A percentile compares a stretch with the other conserved stretches of the same genome.
Conservation (phyloP, 2,113 vertebrate species). For the Miniopterus natalensis region DNA sequence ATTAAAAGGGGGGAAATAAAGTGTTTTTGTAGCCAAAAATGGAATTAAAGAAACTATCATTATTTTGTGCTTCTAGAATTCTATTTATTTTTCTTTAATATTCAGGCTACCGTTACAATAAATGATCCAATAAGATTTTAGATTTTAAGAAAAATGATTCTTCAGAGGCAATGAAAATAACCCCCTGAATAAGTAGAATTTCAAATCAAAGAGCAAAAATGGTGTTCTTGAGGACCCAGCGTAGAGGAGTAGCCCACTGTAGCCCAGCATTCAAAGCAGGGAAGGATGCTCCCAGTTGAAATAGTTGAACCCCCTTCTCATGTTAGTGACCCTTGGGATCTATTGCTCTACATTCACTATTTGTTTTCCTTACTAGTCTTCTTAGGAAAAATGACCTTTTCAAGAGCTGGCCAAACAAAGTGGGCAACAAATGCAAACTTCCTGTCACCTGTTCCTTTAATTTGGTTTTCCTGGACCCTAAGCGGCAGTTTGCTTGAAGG, state of each 20-base stretch:
- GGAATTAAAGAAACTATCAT: not conserved
- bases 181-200: not conserved
- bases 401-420: not conserved
- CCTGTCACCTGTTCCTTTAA: not conserved
- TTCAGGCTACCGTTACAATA: not conserved
- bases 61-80: slow-evolving; percentile 47
- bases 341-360: not conserved
- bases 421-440: not conserved
- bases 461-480: not conserved
- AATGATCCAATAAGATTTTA: not conserved
- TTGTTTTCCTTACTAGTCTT: not conserved
- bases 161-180: not conserved
- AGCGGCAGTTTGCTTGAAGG: not conserved
- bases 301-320: not conserved
- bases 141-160: slow-evolving; percentile 42
- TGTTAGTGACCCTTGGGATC: not conserved
- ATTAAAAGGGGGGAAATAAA: not conserved
- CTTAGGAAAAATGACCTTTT: not conserved
- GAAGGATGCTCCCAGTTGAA: not conserved
- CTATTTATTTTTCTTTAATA: not conserved
- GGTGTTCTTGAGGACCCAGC: not conserved
- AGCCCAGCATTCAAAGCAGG: not conserved
- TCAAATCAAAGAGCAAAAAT: slow-evolving; percentile 8
- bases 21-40: slow-evolving; percentile 43
- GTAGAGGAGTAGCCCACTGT: not conserved